Percentiles rank a stretch among this genome's conserved stretches.
phyloP scores from a whole-genome alignment of 2,888 invertebrate genomes.

The Patella ulyssiponensis region DNA sequence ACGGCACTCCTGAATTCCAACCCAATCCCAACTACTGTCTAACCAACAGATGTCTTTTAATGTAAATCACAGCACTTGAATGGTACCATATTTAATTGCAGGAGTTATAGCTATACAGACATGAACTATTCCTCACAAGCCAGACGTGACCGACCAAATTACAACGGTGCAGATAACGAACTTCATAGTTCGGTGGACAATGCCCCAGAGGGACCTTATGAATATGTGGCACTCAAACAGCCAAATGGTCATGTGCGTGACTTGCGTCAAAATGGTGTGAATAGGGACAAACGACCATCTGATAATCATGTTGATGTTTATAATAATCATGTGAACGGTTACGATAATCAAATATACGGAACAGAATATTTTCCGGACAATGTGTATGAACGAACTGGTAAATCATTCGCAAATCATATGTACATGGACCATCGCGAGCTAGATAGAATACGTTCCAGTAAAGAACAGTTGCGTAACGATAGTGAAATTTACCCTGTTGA shows the following conservation, averaged over 20 bases:
- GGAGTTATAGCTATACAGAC: constrained; percentile 41
- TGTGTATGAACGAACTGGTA: constrained; percentile 10
- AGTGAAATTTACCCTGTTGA: constrained; percentile 13
- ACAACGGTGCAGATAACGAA: constrained; percentile 27
- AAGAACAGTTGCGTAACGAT: constrained; percentile 8
- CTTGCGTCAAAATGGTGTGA: constrained; percentile 15
- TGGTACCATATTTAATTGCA: constrained; percentile 15
- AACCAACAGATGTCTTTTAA: no score
- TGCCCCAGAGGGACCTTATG: constrained; percentile 54
- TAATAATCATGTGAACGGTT: background rate
- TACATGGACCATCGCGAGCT: constrained; percentile 66
- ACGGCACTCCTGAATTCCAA: no score
- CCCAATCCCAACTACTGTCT: no score
- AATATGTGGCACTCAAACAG: constrained; percentile 46
- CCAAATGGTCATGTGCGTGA: constrained; percentile 11
- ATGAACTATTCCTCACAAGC: constrained; percentile 14
- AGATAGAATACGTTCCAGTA: constrained; percentile 39
- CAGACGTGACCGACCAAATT: background rate
- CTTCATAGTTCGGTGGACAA: constrained; percentile 14
- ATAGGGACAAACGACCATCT: constrained; percentile 18
- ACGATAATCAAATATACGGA: constrained; percentile 10
- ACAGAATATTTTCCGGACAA: background rate
- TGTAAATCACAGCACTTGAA: no score
- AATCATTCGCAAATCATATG: constrained; percentile 62
- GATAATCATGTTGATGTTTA: constrained; percentile 19